A percentile compares a stretch with the other conserved stretches of the same genome.
phyloP scores from a whole-genome alignment of 2,888 invertebrate species.

The Nowickia ferox region DNA sequence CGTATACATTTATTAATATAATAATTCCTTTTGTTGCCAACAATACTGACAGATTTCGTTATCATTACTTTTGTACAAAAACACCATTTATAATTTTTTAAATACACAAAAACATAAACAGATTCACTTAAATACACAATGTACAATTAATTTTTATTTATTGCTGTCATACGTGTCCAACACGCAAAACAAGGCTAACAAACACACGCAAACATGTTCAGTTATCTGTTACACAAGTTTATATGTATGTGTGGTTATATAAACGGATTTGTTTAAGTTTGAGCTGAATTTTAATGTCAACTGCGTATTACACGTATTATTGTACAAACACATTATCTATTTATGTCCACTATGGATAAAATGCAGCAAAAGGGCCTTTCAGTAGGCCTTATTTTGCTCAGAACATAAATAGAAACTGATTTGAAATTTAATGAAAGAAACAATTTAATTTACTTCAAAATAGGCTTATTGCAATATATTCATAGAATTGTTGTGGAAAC shows the following conservation, averaged over 20 bases:
- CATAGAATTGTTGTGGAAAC: no score
- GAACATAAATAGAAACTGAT: no score
- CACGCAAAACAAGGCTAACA: not conserved
- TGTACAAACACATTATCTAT: not conserved
- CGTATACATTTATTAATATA: not conserved
- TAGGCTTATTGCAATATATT: no score
- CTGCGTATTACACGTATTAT: slow-evolving; percentile 8
- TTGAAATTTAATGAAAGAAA: no score
- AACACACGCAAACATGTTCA: not conserved
- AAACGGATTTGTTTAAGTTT: slow-evolving; percentile 24
- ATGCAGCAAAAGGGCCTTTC: not conserved
- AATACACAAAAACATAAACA: slow-evolving; percentile 9
- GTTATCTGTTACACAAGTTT: slow-evolving; percentile 37
- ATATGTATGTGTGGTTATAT: not conserved
- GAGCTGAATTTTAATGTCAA: slow-evolving; percentile 42
- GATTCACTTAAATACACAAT: slow-evolving; percentile 44
- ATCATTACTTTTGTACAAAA: slow-evolving; percentile 39
- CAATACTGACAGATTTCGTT: not conserved
- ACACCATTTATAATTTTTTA: slow-evolving; percentile 42
- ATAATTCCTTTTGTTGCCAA: not conserved
- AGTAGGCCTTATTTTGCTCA: not conserved
- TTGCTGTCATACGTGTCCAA: slow-evolving; percentile 35
- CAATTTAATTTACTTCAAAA: no score
- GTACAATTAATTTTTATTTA: slow-evolving; percentile 59
- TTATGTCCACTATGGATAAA: not conserved